phyloP scores from a whole-genome alignment of 2,888 invertebrate genomes.

The Coenonympha arcania region DNA sequence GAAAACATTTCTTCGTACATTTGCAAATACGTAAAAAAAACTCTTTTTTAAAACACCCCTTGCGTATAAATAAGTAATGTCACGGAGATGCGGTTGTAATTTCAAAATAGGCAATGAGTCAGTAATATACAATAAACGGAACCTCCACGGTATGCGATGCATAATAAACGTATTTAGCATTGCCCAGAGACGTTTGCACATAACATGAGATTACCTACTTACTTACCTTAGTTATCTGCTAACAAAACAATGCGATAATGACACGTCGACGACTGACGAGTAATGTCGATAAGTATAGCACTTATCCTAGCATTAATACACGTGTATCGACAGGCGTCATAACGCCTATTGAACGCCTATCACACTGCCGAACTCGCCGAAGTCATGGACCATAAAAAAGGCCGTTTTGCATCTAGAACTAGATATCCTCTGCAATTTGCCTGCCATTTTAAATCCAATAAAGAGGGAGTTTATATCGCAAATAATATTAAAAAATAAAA shows the following conservation, averaged over 20 bases:
- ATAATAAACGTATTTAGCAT: constrained; percentile 8
- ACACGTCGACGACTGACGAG: not conserved
- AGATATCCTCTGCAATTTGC: no score
- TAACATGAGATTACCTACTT: constrained; percentile 1
- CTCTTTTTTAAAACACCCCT: not conserved
- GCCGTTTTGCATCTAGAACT: no score
- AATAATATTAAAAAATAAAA: no score
- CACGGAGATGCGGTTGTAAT: not conserved
- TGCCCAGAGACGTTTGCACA: not conserved
- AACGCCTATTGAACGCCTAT: no score
- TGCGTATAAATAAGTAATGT: not conserved
- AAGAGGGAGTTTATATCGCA: no score
- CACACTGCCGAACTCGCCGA: no score
- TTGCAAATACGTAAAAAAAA: no score
- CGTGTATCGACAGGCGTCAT: not conserved
- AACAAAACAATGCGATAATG: not conserved
- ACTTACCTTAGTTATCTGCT: constrained; percentile 1
- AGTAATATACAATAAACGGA: constrained; percentile 3
- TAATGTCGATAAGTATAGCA: not conserved
- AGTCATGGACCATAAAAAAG: no score
- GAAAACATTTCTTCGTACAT: no score
- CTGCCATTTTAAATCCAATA: no score
- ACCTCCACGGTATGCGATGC: not conserved
- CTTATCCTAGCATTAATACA: not conserved
- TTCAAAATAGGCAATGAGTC: not conserved